A percentile compares a stretch with the other conserved stretches of the same genome.
Conservation (phyloP, 2,797 vertebrate genomes). For the Pyrrhura leucotis region DNA sequence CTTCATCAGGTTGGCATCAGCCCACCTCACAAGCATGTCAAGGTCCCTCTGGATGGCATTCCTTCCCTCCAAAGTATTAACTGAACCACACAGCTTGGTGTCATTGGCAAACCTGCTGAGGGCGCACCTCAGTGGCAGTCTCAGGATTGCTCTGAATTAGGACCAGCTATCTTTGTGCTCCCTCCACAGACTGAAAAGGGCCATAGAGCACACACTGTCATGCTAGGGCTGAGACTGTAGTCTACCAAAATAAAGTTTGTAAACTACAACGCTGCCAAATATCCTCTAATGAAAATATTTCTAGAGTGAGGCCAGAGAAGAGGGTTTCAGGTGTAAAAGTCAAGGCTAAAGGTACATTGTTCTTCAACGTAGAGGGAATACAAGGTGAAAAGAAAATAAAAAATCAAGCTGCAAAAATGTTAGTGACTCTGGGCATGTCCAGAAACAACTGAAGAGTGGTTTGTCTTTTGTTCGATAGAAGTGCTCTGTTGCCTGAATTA, state of each 20-base stretch:
- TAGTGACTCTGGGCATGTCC: not conserved
- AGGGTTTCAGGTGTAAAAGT: not conserved
- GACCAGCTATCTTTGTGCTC: not conserved
- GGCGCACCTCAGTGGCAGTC: not conserved
- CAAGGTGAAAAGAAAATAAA: not conserved
- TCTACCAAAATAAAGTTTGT: not conserved
- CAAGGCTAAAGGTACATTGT: not conserved
- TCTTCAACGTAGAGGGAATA: not conserved
- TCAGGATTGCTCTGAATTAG: not conserved
- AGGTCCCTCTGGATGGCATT: too few relatives aligned
- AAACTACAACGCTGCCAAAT: not conserved
- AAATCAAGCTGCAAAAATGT: constrained; percentile 4
- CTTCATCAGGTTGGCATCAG: too few relatives aligned
- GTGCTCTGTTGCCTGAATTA: not conserved
- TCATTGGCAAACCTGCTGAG: too few relatives aligned
- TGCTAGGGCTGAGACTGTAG: accelerated
- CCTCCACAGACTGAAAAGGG: not conserved
- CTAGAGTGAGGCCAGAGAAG: not conserved
- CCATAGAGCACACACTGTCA: not conserved
- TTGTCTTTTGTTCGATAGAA: not conserved
- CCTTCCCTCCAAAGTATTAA: too few relatives aligned
- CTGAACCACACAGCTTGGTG: too few relatives aligned
- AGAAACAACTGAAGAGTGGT: not conserved
- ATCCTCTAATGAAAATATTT: not conserved
- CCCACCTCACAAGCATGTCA: too few relatives aligned